Base-by-base conservation (phyloP, 2,888 invertebrate genomes). In the Pecten maximus region DNA sequence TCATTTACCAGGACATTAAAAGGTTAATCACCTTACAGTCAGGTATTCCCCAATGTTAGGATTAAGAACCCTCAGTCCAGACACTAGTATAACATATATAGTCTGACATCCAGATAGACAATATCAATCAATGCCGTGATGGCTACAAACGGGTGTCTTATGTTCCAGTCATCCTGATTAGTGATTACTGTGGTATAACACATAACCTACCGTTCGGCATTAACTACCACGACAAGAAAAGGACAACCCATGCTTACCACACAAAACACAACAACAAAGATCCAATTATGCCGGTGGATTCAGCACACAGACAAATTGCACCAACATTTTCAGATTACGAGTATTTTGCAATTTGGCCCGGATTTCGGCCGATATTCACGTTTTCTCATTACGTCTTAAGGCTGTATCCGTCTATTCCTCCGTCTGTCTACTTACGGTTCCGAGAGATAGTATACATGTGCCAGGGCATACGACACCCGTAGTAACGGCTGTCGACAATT, bases 311-410 rank as follows among this genome's bases (percentile, higher is more conserved):
- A 28, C 28, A 74, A 74, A 35, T 74, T 74, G 74, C 35, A 74
- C 74, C 60, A 74, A 35, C 74, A 74, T 74, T 74, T n/a, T n/a
- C n/a, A 35, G 28, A 74, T 74, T 74, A 74, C 74, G 12, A 15
- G 35, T 28, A 74, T 74, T 74, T 35, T 74, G 15, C 74, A 10
- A 8, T 74, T 74, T 3, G 74, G 35, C 74, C 35, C 74, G 28
- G 74, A 74, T 74, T 35, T 35, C 74, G 35, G 8, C 28, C 35
- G 35, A 74, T 74, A 74, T 35, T 74, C 74, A 35, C 12, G 74
- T 74, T 74, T 74, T 74, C 74, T 74, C 74, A 74, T 74, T 74
- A 74, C 74, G 35, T 74, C 35, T 74, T 74, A 74, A 35, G 74
- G 28, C 74, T 74, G 28, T 74, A 74, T 74, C 35, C 28, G 6